These are phyloP conservation scores for Chromis chromis DNA, from an alignment of 2,797 vertebrate genomes.

Conservation along the genomic window DNA sequence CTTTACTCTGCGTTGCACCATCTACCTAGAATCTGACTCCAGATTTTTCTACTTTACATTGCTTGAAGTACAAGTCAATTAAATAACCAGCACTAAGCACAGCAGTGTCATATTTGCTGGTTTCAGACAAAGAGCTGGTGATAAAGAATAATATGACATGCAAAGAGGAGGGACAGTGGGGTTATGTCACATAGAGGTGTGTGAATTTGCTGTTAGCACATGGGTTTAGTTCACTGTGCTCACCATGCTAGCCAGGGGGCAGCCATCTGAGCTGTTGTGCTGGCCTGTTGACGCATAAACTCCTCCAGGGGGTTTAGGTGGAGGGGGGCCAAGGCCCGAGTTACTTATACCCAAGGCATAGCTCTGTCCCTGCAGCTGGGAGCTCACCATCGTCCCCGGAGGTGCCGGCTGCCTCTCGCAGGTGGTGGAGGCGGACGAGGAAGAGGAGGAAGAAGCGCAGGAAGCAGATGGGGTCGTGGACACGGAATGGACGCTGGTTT, in stretches of 20 bases:
- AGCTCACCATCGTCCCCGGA: constrained; percentile 76
- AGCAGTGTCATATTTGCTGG: neutral
- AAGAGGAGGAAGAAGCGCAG: constrained; percentile 53
- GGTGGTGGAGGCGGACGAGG: constrained; percentile 52
- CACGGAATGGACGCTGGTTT: constrained; percentile 64
- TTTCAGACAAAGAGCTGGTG: neutral
- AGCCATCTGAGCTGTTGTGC: constrained; percentile 76
- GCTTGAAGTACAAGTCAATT: neutral
- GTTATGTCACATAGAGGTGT: neutral
- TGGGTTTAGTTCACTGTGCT: constrained; percentile 50
- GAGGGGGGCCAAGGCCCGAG: constrained; percentile 78
- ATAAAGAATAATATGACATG: neutral
- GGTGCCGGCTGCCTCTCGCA: constrained; percentile 85
- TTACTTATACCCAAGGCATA: constrained; percentile 83
- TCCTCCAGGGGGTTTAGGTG: constrained; percentile 72
- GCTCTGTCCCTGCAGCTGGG: constrained; percentile 80
- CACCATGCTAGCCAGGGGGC: constrained; percentile 77
- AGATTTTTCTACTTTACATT: neutral
- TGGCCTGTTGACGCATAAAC: constrained; percentile 70
- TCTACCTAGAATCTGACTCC: no score
- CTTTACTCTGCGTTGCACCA: no score
- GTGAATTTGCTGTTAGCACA: constrained; percentile 2
- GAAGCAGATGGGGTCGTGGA: constrained; percentile 57
- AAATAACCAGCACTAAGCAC: no score
- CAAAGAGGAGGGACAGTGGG: neutral